Evolutionary conservation across 64 coral and sea anemone genomes (phyloP).

Genomic region (Montipora cactus): DNA sequence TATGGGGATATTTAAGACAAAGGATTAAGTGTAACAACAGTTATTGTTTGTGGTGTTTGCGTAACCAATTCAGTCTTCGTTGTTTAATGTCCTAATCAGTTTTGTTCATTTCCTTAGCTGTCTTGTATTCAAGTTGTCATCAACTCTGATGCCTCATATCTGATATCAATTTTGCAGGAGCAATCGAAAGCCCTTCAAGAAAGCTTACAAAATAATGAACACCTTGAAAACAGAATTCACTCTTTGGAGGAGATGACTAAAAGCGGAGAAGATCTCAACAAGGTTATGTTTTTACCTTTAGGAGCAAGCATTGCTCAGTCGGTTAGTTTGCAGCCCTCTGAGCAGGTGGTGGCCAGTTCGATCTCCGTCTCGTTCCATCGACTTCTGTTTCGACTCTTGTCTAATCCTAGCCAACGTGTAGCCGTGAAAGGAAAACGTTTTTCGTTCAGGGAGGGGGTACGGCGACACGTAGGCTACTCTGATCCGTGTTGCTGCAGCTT

Average conservation of each 20-base stretch:
- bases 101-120: background rate
- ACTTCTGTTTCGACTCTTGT: no score
- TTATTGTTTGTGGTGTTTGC: background rate
- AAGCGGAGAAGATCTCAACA: conserved; percentile 37
- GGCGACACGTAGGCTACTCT: no score
- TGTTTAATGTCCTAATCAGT: background rate
- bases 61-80: background rate
- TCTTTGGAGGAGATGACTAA: conserved; percentile 40
- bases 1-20: no score
- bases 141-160: background rate
- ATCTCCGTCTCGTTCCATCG: no score
- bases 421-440: no score
- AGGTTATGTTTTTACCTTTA: background rate
- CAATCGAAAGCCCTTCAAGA: conserved; percentile 16
- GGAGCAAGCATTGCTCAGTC: no score
- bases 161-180: background rate
- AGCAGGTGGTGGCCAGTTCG: no score
- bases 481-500: no score
- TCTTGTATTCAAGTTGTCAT: background rate
- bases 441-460: no score
- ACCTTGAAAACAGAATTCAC: conserved; percentile 8
- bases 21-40: no score
- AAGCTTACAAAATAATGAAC: conserved; percentile 21
- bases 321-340: no score
- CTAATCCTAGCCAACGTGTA: no score